These are phyloP conservation scores for Pseudolaguvia tuberculata DNA, from an alignment of 2,113 vertebrate genomes.

Conservation along the genomic window DNA sequence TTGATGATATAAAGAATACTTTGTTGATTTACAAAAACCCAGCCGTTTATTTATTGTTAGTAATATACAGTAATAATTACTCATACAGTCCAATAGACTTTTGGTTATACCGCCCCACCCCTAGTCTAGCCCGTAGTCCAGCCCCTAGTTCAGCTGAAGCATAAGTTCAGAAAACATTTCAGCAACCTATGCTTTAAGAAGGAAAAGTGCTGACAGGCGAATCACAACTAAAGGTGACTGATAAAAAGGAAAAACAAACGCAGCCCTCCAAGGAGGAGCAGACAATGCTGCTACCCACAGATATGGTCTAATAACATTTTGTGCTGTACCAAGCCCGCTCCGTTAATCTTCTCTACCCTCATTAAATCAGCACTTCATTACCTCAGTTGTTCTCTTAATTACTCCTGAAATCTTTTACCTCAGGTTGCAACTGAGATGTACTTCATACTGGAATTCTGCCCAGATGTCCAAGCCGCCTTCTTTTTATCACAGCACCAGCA, in stretches of 20 bases:
- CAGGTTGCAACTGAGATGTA: conserved; percentile 42
- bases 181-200: conserved; percentile 26
- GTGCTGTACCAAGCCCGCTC: conserved; percentile 59
- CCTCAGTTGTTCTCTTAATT: conserved; percentile 64
- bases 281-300: conserved; percentile 60
- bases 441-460: conserved; percentile 49
- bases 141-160: no score
- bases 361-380: conserved; percentile 61
- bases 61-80: no score
- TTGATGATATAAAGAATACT: no score
- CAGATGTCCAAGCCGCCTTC: conserved; percentile 4
- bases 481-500: conserved; percentile 27
- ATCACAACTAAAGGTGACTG: conserved; percentile 47
- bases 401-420: conserved; percentile 53
- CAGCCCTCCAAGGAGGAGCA: conserved; percentile 60
- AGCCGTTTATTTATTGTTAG: no score
- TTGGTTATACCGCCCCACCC: no score
- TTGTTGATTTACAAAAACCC: no score
- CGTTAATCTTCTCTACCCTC: conserved; percentile 60
- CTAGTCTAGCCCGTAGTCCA: no score
- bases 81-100: no score
- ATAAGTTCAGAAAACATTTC: conserved; percentile 17
- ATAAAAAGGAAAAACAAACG: conserved; percentile 57
- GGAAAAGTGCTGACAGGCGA: conserved; percentile 42
- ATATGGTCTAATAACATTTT: conserved; percentile 54